Conservation (phyloP, 2,888 invertebrate species). For the Hyposoter didymator region DNA sequence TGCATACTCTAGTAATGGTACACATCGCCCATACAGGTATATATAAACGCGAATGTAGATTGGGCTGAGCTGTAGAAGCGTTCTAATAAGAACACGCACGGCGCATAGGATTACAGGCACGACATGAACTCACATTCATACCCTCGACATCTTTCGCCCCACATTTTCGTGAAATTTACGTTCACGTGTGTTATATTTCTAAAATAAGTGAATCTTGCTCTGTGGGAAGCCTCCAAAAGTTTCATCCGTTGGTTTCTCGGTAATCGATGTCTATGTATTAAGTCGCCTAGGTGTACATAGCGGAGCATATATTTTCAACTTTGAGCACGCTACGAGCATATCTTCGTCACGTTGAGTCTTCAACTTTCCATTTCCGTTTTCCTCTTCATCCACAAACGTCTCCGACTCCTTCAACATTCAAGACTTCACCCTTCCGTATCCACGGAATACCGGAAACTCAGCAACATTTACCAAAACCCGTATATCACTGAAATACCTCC, state of each 20-base stretch:
- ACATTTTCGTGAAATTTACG: slow-evolving; percentile 20
- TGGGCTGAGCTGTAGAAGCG: slow-evolving; percentile 14
- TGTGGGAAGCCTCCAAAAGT: neutral
- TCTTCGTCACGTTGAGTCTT: neutral
- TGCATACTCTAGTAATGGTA: slow-evolving; percentile 45
- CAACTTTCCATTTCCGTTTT: neutral
- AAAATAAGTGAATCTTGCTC: neutral
- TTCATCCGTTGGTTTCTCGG: neutral
- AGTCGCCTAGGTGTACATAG: neutral
- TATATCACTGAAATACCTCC: slow-evolving; percentile 6
- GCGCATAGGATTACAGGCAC: slow-evolving; percentile 47
- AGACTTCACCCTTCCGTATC: slow-evolving; percentile 46
- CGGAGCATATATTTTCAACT: neutral
- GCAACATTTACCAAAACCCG: slow-evolving; percentile 27
- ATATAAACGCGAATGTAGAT: slow-evolving; percentile 4
- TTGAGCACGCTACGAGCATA: slow-evolving; percentile 1
- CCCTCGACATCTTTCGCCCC: slow-evolving; percentile 34
- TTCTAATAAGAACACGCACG: slow-evolving; percentile 41
- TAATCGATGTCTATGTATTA: neutral
- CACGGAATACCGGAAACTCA: slow-evolving; percentile 50
- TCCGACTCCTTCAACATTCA: slow-evolving; percentile 13
- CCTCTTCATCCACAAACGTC: slow-evolving; percentile 40
- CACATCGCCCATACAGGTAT: slow-evolving; percentile 18
- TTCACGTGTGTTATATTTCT: neutral
- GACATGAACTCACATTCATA: slow-evolving; percentile 37